Percentiles rank a stretch among this genome's conserved stretches.
phyloP scores from a whole-genome alignment of 2,797 vertebrate species.

The Sebastes goodei region DNA sequence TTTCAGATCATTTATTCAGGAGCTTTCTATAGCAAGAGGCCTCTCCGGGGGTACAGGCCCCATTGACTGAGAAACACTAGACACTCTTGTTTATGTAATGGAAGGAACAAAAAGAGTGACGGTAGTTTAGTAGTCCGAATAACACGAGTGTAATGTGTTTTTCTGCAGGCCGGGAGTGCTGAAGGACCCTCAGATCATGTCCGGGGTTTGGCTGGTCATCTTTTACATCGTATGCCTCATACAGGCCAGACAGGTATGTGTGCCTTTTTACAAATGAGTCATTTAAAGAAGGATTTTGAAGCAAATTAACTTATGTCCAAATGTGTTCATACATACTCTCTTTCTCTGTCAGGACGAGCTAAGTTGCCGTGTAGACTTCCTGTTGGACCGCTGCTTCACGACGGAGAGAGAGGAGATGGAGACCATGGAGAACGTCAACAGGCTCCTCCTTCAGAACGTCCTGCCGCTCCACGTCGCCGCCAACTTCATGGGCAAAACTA shows the following conservation, averaged over 20 bases:
- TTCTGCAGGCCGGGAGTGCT: conserved; percentile 84
- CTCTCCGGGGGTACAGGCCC: not conserved
- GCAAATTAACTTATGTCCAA: not conserved
- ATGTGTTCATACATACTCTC: not conserved
- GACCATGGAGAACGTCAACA: conserved; percentile 90
- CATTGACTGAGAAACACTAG: conserved; percentile 10
- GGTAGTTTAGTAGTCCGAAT: not conserved
- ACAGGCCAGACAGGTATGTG: conserved; percentile 87
- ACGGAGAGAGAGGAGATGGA: conserved; percentile 88
- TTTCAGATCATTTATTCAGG: conserved; percentile 69
- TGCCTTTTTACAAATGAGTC: not conserved
- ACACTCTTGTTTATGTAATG: conserved; percentile 21
- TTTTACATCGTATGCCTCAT: conserved; percentile 88
- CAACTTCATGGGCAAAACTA: conserved; percentile 87
- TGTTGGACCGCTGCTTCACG: conserved; percentile 87
- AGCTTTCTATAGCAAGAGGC: conserved; percentile 4
- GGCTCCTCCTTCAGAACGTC: conserved; percentile 89
- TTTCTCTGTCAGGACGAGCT: conserved; percentile 84
- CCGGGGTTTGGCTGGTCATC: conserved; percentile 88
- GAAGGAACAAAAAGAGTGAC: not conserved
- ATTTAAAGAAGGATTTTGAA: not conserved
- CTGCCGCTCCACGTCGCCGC: conserved; percentile 88
- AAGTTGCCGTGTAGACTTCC: conserved; percentile 88
- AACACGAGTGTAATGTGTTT: not conserved
- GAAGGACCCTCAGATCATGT: conserved; percentile 90